A percentile compares a stretch with the other conserved stretches of the same genome.
Conservation (phyloP, 2,888 invertebrate genomes). For the Eudasyphora cyanicolor region DNA sequence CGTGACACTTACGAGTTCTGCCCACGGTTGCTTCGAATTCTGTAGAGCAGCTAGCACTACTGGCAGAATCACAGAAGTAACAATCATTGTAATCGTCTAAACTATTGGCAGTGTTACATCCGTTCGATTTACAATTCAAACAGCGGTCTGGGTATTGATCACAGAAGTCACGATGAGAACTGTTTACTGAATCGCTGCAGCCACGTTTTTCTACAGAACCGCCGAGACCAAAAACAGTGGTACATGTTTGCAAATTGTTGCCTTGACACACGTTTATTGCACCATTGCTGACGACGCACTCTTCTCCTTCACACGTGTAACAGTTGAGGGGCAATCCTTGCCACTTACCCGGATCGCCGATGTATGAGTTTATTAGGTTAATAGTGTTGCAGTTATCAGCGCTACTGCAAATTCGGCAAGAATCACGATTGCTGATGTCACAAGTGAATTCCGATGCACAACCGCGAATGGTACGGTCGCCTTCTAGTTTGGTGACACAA, state of each 20-base stretch:
- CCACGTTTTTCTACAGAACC: slow-evolving; percentile 73
- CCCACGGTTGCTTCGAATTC: slow-evolving; percentile 53
- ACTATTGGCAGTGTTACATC: slow-evolving; percentile 72
- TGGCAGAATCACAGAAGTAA: slow-evolving; percentile 73
- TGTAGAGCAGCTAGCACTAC: slow-evolving; percentile 65
- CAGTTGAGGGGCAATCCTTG: slow-evolving; percentile 75
- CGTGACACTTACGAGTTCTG: slow-evolving; percentile 71
- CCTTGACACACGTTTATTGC: slow-evolving; percentile 67
- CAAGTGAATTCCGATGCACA: slow-evolving; percentile 73
- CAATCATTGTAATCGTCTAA: slow-evolving; percentile 71
- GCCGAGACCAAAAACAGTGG: slow-evolving; percentile 71
- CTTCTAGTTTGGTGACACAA: slow-evolving; percentile 71
- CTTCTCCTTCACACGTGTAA: slow-evolving; percentile 68
- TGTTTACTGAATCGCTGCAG: slow-evolving; percentile 71
- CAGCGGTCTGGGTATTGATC: slow-evolving; percentile 70
- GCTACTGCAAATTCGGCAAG: slow-evolving; percentile 71
- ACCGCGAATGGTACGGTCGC: slow-evolving; percentile 72
- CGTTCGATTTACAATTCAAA: slow-evolving; percentile 74
- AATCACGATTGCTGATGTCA: slow-evolving; percentile 65
- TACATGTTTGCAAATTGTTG: slow-evolving; percentile 74
- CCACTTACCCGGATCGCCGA: slow-evolving; percentile 76
- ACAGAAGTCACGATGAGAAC: slow-evolving; percentile 69
- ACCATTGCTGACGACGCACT: slow-evolving; percentile 65
- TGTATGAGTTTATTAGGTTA: slow-evolving; percentile 68
- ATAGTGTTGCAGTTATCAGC: slow-evolving; percentile 71